phyloP scores from a whole-genome alignment of 2,888 invertebrate genomes.

The Thymelicus acteon region DNA sequence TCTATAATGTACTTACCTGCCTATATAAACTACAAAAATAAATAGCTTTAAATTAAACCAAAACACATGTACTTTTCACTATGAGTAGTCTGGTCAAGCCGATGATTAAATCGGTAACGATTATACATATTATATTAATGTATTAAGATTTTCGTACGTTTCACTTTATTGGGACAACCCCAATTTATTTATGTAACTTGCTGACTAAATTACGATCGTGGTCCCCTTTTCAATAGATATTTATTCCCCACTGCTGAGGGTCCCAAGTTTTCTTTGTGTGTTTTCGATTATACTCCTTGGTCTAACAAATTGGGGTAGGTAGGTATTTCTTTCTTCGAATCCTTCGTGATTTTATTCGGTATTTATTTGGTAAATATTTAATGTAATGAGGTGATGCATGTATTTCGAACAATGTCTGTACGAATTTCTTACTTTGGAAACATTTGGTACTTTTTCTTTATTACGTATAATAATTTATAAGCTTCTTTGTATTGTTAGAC shows the following conservation, averaged over 20 bases:
- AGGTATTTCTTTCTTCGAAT: conserved; percentile 26
- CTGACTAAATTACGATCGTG: conserved; percentile 30
- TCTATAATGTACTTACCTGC: no score
- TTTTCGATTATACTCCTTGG: conserved; percentile 31
- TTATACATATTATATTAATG: not conserved
- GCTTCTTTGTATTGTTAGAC: not conserved
- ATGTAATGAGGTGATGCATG: conserved; percentile 8
- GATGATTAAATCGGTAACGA: not conserved
- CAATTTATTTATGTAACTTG: conserved; percentile 33
- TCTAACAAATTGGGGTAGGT: conserved; percentile 33
- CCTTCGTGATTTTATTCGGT: conserved; percentile 23
- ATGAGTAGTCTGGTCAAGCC: no score
- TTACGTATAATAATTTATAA: no score
- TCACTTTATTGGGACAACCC: conserved; percentile 25
- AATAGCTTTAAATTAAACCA: no score
- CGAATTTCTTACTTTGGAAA: conserved; percentile 2
- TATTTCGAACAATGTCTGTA: conserved; percentile 5
- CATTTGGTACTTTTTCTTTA: not conserved
- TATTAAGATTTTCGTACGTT: conserved; percentile 3
- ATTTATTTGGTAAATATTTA: conserved; percentile 35
- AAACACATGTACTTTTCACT: no score
- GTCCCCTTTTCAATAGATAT: conserved; percentile 34
- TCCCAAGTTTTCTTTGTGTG: conserved; percentile 35
- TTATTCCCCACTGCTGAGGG: conserved; percentile 31
- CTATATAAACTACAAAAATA: no score